Evolutionary conservation across 2,888 invertebrate genomes (phyloP).

Genomic region (Choristoneura rosaceana): DNA sequence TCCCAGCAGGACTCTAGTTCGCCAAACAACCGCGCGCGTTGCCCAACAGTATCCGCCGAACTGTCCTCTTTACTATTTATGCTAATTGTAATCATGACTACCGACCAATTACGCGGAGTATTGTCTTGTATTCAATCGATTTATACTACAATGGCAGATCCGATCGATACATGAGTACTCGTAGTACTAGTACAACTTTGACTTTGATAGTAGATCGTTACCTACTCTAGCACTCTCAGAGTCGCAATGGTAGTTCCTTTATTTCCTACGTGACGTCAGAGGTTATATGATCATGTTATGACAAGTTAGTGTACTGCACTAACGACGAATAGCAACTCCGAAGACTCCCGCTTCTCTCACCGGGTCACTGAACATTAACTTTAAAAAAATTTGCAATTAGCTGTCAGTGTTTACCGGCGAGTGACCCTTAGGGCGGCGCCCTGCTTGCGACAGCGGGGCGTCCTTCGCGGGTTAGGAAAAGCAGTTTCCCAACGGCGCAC

Average conservation of each 20-base stretch:
- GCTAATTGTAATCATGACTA: neutral
- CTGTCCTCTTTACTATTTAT: conserved; percentile 15
- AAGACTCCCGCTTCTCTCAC: no score
- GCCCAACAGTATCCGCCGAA: conserved; percentile 26
- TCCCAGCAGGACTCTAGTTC: conserved; percentile 16
- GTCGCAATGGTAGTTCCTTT: no score
- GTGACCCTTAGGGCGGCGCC: neutral
- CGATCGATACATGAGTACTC: no score
- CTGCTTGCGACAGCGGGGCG: conserved; percentile 3
- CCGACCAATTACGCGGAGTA: neutral
- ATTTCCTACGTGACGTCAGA: no score
- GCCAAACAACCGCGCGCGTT: conserved; percentile 25
- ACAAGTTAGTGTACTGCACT: no score
- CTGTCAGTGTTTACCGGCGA: neutral
- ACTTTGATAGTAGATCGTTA: no score
- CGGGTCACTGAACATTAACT: no score
- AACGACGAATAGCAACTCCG: no score
- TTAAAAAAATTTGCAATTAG: no score
- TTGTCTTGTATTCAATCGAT: neutral
- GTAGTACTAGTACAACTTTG: no score
- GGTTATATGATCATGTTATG: no score
- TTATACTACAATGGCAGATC: neutral
- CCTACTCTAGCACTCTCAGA: no score
- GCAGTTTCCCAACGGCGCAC: conserved; percentile 26
- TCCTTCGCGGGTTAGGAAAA: conserved; percentile 18